Percentiles rank a stretch among this genome's conserved stretches.
Conservation (phyloP, 2,888 invertebrate genomes). For the Altica lythri region DNA sequence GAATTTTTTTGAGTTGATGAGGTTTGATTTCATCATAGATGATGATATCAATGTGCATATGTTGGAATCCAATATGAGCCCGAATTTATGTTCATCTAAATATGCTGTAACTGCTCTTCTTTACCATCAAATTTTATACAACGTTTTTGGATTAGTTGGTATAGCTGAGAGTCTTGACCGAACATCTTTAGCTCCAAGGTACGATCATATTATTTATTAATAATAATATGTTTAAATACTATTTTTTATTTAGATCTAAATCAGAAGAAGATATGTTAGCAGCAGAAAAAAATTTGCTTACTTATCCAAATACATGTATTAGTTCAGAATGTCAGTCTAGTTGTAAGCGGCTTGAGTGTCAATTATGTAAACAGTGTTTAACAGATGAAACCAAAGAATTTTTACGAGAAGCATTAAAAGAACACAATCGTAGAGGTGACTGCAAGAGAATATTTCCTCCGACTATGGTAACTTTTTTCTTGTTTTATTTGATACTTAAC, state of each 20-base stretch:
- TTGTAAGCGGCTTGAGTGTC: slow-evolving; percentile 72
- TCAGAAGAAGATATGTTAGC: slow-evolving; percentile 55
- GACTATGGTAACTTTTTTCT: slow-evolving; percentile 58
- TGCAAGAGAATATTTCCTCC: slow-evolving; percentile 84
- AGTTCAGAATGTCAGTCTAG: slow-evolving; percentile 61
- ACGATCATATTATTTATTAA: too few species aligned
- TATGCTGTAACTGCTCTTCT: slow-evolving; percentile 83
- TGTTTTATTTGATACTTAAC: too few species aligned
- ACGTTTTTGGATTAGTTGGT: slow-evolving; percentile 79
- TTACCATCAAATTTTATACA: slow-evolving; percentile 91
- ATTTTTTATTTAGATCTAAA: slow-evolving; percentile 40
- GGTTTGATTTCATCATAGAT: slow-evolving; percentile 93
- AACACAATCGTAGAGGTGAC: slow-evolving; percentile 79
- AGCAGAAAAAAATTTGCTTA: slow-evolving; percentile 78
- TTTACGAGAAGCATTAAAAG: slow-evolving; percentile 73
- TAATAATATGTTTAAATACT: too few species aligned
- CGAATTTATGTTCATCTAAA: slow-evolving; percentile 92
- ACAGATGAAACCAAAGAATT: slow-evolving; percentile 62
- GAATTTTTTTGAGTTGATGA: slow-evolving; percentile 92
- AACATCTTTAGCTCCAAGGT: slow-evolving; percentile 56
- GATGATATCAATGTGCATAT: slow-evolving; percentile 82
- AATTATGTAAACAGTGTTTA: slow-evolving; percentile 80
- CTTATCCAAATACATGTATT: slow-evolving; percentile 72
- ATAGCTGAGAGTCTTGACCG: slow-evolving; percentile 62
- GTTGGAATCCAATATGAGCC: slow-evolving; percentile 98